Evolutionary conservation across 1,140 invertebrate species (phyloP).

Genomic region (Muscidifurax raptorellus): DNA sequence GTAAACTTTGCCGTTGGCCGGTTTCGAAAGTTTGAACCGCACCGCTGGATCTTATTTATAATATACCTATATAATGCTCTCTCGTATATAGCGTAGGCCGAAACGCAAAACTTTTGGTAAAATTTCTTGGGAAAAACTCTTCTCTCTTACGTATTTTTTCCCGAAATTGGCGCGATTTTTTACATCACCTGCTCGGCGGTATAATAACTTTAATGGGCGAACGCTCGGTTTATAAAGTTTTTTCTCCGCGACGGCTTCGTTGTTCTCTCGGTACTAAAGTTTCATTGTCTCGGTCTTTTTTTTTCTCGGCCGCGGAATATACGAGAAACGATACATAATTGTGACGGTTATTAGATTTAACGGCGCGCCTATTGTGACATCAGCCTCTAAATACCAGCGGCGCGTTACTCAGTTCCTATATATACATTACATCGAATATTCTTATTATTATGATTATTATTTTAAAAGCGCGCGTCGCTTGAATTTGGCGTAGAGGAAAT

Average conservation of each 20-base stretch:
- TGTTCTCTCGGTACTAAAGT: conserved; percentile 9
- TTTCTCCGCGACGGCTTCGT: not conserved
- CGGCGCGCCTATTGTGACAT: conserved; percentile 22
- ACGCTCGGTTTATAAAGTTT: not conserved
- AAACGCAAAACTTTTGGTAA: conserved; percentile 29
- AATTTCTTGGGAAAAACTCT: conserved; percentile 20
- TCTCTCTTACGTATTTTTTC: not conserved
- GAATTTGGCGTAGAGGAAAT: not conserved
- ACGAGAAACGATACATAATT: not conserved
- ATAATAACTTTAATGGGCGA: conserved; percentile 28
- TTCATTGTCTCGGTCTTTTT: conserved; percentile 16
- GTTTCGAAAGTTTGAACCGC: not conserved
- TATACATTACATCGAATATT: not conserved
- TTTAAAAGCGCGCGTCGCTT: not conserved
- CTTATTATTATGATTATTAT: too few relatives aligned
- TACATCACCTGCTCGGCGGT: not conserved
- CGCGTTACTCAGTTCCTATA: not conserved
- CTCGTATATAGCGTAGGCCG: not conserved
- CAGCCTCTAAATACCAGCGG: not conserved
- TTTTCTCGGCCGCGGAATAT: not conserved
- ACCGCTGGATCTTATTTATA: not conserved
- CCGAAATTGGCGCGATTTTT: conserved; percentile 22
- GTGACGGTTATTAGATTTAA: conserved; percentile 16
- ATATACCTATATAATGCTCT: not conserved
- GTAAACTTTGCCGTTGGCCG: not conserved